These are phyloP conservation scores for Eupristina koningsbergeri DNA, from an alignment of 1,140 invertebrate genomes.

Conservation along the genomic window DNA sequence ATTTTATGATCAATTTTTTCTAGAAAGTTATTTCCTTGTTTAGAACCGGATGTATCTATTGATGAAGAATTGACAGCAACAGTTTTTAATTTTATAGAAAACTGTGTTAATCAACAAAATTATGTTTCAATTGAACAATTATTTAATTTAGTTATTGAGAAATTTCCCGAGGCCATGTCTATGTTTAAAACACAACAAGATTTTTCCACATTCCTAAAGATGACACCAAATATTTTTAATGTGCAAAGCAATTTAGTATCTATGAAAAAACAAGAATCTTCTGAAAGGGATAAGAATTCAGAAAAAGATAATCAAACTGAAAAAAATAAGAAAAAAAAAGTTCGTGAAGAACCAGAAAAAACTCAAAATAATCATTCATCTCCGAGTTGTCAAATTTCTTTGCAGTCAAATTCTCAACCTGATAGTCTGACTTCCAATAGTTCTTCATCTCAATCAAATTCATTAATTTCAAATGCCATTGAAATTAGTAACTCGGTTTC, in stretches of 20 bases:
- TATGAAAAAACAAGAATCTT: constrained; percentile 78
- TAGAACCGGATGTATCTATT: constrained; percentile 82
- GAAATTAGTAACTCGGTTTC: constrained; percentile 55
- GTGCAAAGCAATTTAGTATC: constrained; percentile 92
- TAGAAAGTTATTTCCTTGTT: neutral
- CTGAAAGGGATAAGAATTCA: constrained; percentile 32
- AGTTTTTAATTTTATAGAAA: constrained; percentile 84
- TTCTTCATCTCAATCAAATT: constrained; percentile 58
- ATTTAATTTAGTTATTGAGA: constrained; percentile 85
- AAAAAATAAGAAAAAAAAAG: constrained; percentile 38
- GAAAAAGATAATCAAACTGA: constrained; percentile 7
- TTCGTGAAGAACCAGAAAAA: constrained; percentile 32
- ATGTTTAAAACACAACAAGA: constrained; percentile 91
- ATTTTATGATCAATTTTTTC: neutral
- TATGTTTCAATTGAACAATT: constrained; percentile 89
- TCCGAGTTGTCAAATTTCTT: constrained; percentile 61
- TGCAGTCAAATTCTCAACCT: constrained; percentile 50
- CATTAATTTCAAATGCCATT: constrained; percentile 51
- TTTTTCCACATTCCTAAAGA: constrained; percentile 88
- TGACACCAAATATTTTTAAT: constrained; percentile 92
- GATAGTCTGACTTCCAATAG: constrained; percentile 59
- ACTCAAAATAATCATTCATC: constrained; percentile 11
- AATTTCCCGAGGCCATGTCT: constrained; percentile 84
- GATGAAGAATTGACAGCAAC: constrained; percentile 85
- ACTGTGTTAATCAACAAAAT: constrained; percentile 84